Evolutionary conservation across 2,888 invertebrate species (phyloP).

Genomic region (Melieria crassipennis): DNA sequence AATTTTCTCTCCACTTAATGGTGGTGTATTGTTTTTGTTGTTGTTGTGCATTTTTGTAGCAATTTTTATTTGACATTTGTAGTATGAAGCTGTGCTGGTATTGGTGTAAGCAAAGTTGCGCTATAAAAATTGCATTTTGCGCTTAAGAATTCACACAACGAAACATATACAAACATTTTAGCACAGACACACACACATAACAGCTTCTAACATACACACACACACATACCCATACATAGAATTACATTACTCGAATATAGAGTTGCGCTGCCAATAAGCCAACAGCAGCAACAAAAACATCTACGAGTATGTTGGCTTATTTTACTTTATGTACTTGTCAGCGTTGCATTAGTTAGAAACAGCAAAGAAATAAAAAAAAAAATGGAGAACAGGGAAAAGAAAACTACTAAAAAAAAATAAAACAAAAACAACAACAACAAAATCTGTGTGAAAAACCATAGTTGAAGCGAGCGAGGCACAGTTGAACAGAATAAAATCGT

Average conservation of each 20-base stretch:
- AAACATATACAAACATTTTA: conserved; percentile 5
- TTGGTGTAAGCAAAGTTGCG: conserved; percentile 19
- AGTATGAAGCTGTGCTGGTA: neutral
- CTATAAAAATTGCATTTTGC: conserved; percentile 26
- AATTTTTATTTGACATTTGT: conserved; percentile 26
- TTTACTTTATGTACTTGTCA: conserved; percentile 17
- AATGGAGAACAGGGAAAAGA: no score
- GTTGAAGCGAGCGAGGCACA: no score
- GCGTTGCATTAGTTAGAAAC: conserved; percentile 15
- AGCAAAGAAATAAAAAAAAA: no score
- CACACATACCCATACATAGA: neutral
- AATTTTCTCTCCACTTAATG: no score
- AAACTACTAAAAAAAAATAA: no score
- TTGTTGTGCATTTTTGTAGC: no score
- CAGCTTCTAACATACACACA: neutral
- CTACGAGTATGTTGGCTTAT: conserved; percentile 3
- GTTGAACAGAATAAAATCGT: neutral
- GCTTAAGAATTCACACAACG: conserved; percentile 20
- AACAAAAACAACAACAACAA: no score
- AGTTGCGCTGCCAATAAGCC: neutral
- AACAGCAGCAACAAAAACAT: conserved; percentile 5
- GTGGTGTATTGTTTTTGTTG: no score
- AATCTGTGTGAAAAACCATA: no score
- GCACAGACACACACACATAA: neutral
- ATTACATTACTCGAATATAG: neutral